phyloP scores from a whole-genome alignment of 1,140 invertebrate genomes.

The Tribolium castaneum region DNA sequence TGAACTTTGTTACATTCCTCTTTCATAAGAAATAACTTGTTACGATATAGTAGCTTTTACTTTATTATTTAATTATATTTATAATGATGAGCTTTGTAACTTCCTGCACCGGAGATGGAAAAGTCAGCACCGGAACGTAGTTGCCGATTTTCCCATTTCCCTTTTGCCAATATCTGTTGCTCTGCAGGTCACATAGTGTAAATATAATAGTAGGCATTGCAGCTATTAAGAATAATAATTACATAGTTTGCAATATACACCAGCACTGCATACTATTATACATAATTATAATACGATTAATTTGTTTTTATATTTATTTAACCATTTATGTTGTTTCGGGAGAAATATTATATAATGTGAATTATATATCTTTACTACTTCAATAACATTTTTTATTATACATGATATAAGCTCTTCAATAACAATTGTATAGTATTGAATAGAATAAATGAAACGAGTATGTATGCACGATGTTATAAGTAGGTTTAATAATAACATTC shows the following conservation, averaged over 20 bases:
- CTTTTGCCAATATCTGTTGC: constrained; percentile 29
- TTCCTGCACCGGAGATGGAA: constrained; percentile 20
- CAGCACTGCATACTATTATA: constrained; percentile 42
- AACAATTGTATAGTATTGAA: constrained; percentile 59
- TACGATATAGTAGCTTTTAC: constrained; percentile 12
- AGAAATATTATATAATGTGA: constrained; percentile 41
- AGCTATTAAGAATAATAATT: constrained; percentile 27
- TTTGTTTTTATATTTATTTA: constrained; percentile 52
- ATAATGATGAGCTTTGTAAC: constrained; percentile 32
- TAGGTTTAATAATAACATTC: constrained; percentile 19
- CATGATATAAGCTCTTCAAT: constrained; percentile 54
- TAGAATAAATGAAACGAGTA: constrained; percentile 44
- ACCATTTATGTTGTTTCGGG: constrained; percentile 49
- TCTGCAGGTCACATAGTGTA: constrained; percentile 40
- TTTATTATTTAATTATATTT: constrained; percentile 31
- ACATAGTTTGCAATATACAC: constrained; percentile 29
- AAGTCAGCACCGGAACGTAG: background rate
- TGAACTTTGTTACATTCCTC: constrained; percentile 17
- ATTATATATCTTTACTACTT: constrained; percentile 45
- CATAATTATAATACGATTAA: constrained; percentile 14
- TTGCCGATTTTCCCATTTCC: constrained; percentile 1
- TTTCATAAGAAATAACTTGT: background rate
- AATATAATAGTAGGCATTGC: constrained; percentile 40
- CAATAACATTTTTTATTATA: constrained; percentile 60
- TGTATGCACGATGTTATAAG: constrained; percentile 30